Percentiles rank a stretch among this genome's conserved stretches.
Conservation (phyloP, 1,140 invertebrate genomes). For the Drosophila melanogaster region DNA sequence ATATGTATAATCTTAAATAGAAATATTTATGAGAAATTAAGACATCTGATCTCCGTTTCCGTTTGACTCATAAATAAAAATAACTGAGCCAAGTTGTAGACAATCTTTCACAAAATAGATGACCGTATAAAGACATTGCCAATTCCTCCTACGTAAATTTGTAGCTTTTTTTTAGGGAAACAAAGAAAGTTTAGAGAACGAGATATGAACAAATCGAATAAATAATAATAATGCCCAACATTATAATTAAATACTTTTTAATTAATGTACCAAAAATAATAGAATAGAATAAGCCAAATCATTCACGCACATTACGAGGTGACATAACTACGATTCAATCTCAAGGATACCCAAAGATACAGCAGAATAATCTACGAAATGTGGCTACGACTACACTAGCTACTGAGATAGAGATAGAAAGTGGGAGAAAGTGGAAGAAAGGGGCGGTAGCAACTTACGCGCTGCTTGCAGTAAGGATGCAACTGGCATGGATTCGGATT, state of each 20-base stretch:
- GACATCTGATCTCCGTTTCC: not conserved
- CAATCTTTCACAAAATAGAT: not conserved
- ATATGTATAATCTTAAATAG: not conserved
- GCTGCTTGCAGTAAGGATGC: constrained; percentile 43
- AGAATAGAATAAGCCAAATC: not conserved
- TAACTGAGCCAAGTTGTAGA: not conserved
- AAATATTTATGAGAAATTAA: constrained; percentile 6
- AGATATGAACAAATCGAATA: not conserved
- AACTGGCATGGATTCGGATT: constrained; percentile 40
- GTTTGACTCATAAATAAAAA: not conserved
- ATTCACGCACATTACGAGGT: not conserved
- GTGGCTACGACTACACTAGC: constrained; percentile 43
- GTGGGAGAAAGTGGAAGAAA: constrained; percentile 6
- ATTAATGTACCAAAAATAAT: too few relatives aligned
- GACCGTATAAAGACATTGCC: not conserved
- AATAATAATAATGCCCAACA: too few relatives aligned
- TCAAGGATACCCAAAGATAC: constrained; percentile 9
- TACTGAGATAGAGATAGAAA: constrained; percentile 35
- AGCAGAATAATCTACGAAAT: constrained; percentile 5
- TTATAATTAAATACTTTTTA: not conserved
- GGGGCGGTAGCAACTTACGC: constrained; percentile 61
- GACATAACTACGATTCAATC: constrained; percentile 5
- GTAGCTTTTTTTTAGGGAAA: not conserved
- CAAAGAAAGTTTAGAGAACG: not conserved
- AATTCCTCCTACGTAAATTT: not conserved